Evolutionary conservation across 1,140 invertebrate genomes (phyloP).

Genomic region (Galleria mellonella): DNA sequence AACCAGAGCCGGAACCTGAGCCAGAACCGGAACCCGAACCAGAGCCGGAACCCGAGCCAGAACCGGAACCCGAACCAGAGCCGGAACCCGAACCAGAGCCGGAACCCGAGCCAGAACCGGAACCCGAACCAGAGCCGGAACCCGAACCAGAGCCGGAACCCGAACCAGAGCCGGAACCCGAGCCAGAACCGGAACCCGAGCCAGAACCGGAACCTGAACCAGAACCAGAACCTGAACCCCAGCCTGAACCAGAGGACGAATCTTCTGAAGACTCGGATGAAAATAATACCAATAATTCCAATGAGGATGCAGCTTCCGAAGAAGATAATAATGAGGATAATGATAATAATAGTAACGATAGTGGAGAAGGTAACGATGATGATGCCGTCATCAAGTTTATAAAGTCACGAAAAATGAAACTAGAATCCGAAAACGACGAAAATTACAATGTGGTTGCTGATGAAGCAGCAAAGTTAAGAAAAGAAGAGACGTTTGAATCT

Average conservation of each 20-base stretch:
- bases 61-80: slow-evolving; percentile 24
- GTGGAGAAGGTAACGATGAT: slow-evolving; percentile 12
- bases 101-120: slow-evolving; percentile 26
- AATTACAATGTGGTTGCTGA: too few species aligned
- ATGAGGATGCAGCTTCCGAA: slow-evolving; percentile 8
- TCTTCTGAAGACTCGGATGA: slow-evolving; percentile 13
- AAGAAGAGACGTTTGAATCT: neutral
- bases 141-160: slow-evolving; percentile 27
- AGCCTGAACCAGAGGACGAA: slow-evolving; percentile 16
- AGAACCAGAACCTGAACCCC: slow-evolving; percentile 17
- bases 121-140: slow-evolving; percentile 31
- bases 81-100: slow-evolving; percentile 24
- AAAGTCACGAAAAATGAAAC: slow-evolving; percentile 5
- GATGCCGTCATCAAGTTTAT: neutral
- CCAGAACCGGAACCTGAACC: slow-evolving; percentile 21
- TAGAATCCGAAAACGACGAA: neutral
- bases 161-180: slow-evolving; percentile 26
- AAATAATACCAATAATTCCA: slow-evolving; percentile 6
- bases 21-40: slow-evolving; percentile 8
- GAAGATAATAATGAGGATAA: slow-evolving; percentile 17
- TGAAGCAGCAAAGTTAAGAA: too few species aligned
- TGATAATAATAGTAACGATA: slow-evolving; percentile 9
- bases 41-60: slow-evolving; percentile 13
- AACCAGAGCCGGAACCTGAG: slow-evolving; percentile 25
- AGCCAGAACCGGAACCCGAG: slow-evolving; percentile 12